Percentiles rank a stretch among this genome's conserved stretches.
These are phyloP conservation scores for Calidris pugnax DNA, from an alignment of 2,113 vertebrate species.

Conservation along the genomic window DNA sequence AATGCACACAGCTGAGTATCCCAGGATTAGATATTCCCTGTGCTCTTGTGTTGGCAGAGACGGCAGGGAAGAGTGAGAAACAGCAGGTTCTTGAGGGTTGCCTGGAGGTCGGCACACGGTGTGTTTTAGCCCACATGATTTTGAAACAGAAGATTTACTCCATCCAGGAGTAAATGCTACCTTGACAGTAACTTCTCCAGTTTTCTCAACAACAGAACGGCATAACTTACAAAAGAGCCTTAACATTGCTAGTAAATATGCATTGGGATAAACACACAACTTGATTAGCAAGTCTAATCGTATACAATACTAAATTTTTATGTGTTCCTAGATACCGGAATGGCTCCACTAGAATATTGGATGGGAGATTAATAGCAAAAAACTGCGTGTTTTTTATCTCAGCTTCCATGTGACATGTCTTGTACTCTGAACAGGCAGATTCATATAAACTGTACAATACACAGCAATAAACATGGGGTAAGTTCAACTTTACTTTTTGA, in stretches of 20 bases:
- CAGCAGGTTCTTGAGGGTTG: not conserved
- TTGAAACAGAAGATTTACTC: not conserved
- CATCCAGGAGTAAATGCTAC: not conserved
- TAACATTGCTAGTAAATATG: not conserved
- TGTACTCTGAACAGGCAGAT: not conserved
- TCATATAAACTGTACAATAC: not conserved
- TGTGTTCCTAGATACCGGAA: not conserved
- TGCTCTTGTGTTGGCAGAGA: not conserved
- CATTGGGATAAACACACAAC: not conserved
- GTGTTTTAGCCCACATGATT: not conserved
- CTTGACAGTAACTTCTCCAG: not conserved
- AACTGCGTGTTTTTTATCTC: not conserved
- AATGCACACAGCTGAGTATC: not conserved
- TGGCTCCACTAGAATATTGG: not conserved
- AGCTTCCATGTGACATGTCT: not conserved
- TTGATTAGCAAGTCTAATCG: constrained; percentile 19
- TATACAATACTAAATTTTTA: not conserved
- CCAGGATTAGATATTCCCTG: not conserved
- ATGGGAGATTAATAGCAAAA: constrained; percentile 2
- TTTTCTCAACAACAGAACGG: not conserved
- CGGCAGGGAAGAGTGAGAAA: not conserved
- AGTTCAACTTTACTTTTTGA: not conserved
- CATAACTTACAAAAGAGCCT: not conserved
- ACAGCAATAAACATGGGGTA: not conserved
- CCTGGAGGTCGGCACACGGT: not conserved